phyloP scores from a whole-genome alignment of 2,888 invertebrate genomes.

The Acleris holmiana region DNA sequence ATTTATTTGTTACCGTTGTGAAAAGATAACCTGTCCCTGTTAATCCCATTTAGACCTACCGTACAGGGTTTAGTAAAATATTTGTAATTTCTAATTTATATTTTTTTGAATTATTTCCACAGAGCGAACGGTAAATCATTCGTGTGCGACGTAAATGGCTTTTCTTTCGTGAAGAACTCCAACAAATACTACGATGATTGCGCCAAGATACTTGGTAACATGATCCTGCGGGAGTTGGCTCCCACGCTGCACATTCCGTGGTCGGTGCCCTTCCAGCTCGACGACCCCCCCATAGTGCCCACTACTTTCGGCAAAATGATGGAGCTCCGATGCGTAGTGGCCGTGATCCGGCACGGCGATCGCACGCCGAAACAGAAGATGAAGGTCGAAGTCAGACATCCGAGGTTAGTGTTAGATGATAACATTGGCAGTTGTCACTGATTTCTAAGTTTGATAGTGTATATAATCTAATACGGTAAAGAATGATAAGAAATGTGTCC shows the following conservation, averaged over 20 bases:
- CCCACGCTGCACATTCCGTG: slow-evolving; percentile 98
- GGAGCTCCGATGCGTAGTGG: slow-evolving; percentile 96
- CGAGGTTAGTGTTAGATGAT: slow-evolving; percentile 86
- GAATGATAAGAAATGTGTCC: too few species aligned
- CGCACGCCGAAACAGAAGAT: slow-evolving; percentile 99
- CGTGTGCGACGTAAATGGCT: slow-evolving; percentile 99
- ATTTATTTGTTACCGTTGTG: too few species aligned
- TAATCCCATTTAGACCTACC: too few species aligned
- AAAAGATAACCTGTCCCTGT: too few species aligned
- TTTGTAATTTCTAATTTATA: neutral
- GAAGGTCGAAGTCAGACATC: slow-evolving; percentile 99
- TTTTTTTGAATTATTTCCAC: slow-evolving; percentile 39
- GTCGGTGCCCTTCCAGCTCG: slow-evolving; percentile 98
- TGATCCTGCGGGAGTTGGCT: slow-evolving; percentile 97
- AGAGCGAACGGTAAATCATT: slow-evolving; percentile 99
- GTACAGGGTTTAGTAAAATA: too few species aligned
- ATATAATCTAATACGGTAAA: too few species aligned
- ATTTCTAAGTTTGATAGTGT: too few species aligned
- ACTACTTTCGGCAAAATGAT: slow-evolving; percentile 99
- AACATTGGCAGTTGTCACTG: too few species aligned
- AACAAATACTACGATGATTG: slow-evolving; percentile 99
- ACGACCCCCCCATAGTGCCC: slow-evolving; percentile 99
- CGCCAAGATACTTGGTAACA: slow-evolving; percentile 98
- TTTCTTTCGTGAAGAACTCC: slow-evolving; percentile 99
- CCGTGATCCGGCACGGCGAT: slow-evolving; percentile 98